Conservation (phyloP, 1,140 invertebrate species). For the Papilio xuthus region DNA sequence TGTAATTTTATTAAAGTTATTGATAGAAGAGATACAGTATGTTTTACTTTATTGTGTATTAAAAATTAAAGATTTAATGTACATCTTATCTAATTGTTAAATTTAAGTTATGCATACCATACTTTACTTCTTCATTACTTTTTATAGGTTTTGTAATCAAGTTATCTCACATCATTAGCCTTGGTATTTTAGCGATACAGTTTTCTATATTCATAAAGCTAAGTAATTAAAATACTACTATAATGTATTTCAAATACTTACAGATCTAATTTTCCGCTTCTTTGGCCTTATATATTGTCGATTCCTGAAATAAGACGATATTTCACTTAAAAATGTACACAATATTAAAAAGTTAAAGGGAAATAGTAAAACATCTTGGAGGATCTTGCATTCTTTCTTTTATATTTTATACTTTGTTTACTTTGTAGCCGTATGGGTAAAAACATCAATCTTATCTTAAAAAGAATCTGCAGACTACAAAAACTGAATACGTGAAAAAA, state of each 20-base stretch:
- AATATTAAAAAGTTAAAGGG: no score
- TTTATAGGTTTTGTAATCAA: not conserved
- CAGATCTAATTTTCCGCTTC: constrained; percentile 38
- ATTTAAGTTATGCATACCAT: not conserved
- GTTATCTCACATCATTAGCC: not conserved
- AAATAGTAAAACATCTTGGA: not conserved
- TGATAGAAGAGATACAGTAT: not conserved
- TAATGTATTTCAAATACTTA: constrained; percentile 17
- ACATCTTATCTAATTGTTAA: not conserved
- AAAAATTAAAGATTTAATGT: not conserved
- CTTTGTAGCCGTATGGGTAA: not conserved
- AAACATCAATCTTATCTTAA: not conserved
- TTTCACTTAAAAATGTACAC: not conserved
- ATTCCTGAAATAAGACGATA: constrained; percentile 9
- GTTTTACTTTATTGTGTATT: not conserved
- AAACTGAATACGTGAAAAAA: not conserved
- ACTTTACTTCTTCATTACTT: not conserved
- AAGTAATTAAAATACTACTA: no score
- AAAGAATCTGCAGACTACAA: not conserved
- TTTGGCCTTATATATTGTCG: constrained; percentile 13
- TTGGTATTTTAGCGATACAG: not conserved
- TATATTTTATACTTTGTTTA: constrained; percentile 3
- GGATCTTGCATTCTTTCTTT: not conserved
- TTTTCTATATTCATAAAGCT: not conserved
- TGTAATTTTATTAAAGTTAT: no score